Percentiles rank a stretch among this genome's conserved stretches.
Conservation (phyloP, 2,113 vertebrate species). For the Oxyura jamaicensis region DNA sequence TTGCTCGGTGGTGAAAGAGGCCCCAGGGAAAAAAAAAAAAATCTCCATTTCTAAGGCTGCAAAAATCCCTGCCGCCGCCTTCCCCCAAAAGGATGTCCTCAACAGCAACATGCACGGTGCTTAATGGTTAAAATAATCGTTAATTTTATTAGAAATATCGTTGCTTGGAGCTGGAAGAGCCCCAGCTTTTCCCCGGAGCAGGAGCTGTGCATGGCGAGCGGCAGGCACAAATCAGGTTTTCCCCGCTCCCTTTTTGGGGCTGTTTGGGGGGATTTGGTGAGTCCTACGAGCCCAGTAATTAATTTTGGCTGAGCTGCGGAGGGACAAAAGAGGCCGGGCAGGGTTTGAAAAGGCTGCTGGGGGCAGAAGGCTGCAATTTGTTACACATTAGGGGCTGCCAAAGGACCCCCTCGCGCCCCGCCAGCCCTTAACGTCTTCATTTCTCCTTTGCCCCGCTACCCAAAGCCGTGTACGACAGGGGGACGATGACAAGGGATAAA, state of each 20-base stretch:
- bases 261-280: not conserved
- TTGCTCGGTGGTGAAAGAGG: not conserved
- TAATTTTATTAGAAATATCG: not conserved
- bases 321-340: not conserved
- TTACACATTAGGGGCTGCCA: not conserved
- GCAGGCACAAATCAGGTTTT: not conserved
- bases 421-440: conserved; percentile 59
- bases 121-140: not conserved
- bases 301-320: not conserved
- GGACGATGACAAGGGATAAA: conserved; percentile 24
- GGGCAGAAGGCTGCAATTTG: conserved; percentile 38
- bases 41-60: not conserved
- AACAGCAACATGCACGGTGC: not conserved
- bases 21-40: not conserved
- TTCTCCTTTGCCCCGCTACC: not conserved
- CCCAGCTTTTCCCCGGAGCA: accelerated
- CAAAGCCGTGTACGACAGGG: not conserved
- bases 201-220: not conserved
- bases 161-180: not conserved
- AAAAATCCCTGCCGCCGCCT: not conserved
- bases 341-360: not conserved
- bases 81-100: not conserved
- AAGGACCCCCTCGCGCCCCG: not conserved
- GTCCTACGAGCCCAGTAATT: not conserved
- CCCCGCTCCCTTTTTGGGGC: not conserved